Percentiles rank a stretch among this genome's conserved stretches.
Conservation (phyloP, 2,888 invertebrate species). For the Microplitis deprimator region DNA sequence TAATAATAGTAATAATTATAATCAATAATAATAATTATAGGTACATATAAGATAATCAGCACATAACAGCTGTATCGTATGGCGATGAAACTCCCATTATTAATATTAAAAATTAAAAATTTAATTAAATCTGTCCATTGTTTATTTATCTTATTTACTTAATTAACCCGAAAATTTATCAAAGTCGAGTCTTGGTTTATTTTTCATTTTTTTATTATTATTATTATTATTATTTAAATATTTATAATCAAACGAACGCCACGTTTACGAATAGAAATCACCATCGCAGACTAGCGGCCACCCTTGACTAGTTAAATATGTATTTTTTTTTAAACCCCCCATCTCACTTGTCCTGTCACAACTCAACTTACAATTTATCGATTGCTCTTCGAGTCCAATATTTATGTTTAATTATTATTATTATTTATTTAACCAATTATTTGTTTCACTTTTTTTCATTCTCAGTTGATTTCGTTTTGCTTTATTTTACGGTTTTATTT, state of each 20-base stretch:
- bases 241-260: conserved; percentile 59
- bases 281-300: conserved; percentile 70
- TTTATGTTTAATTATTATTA: not conserved
- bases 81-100: conserved; percentile 58
- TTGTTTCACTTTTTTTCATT: conserved; percentile 55
- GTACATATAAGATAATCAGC: conserved; percentile 68
- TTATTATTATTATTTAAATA: not conserved
- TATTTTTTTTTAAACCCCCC: conserved; percentile 52
- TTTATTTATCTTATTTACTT: conserved; percentile 14
- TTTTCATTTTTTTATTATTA: not conserved
- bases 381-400: conserved; percentile 49
- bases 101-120: conserved; percentile 58
- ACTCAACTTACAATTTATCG: conserved; percentile 43
- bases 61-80: conserved; percentile 69
- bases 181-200: conserved; percentile 57
- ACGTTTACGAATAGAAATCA: conserved; percentile 58
- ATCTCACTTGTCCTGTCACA: conserved; percentile 53
- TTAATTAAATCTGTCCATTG: conserved; percentile 26
- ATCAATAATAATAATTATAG: conserved; percentile 59
- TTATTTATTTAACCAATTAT: conserved; percentile 53
- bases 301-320: conserved; percentile 69
- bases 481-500: conserved; percentile 32
- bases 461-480: conserved; percentile 28
- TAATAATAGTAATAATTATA: conserved; percentile 49
- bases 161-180: conserved; percentile 43